Evolutionary conservation across 2,113 vertebrate species (phyloP), one percentile per base, ranked within the genome.

Genomic region (Lepus timidus): DNA sequence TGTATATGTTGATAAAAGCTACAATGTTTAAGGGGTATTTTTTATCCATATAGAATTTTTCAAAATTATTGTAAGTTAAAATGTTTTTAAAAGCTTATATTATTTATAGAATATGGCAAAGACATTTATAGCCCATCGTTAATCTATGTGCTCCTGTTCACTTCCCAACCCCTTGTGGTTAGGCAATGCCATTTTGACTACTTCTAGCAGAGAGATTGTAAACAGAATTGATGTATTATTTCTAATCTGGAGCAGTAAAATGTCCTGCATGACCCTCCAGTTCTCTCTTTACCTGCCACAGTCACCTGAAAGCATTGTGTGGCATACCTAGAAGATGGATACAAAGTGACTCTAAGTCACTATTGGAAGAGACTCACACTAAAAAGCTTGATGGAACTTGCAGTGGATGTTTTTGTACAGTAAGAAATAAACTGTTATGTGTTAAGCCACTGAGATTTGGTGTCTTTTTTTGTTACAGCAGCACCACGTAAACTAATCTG

Each of bases 341-440:
- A 39, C 33, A 90, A 52, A 3, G 44, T 92, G 65, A 7, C 64
- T 71, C 44, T 86, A 44, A 86, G 75, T 93, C 27, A 78, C 20
- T 19, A 51, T 76, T 94, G 10, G 49, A 80, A 76, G 52, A 19
- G 7, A 23, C 19, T 39, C 84, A 2, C 7, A n/a, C 67, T 85
- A 44, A 62, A 88, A 80, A 92, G 29, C 61, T 44, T 76, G 71
- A 92, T 95, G 25, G 29, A 19, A 88, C 17, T 93, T 93, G 52
- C 31, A 67, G 49, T 64, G 62, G 39, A 81, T 2, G 4, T 82
- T 93, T 90, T 93, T 91, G 84, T 9, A 76, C 13, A 87, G 16
- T 94, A 36, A 95, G 1, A 96, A 94, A 96, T 96, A 96, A 96
- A 97, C 84, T 70, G 36, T 78, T 93, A 55, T n/a, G 10, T 95